phyloP scores from a whole-genome alignment of 2,888 invertebrate species.

The Lasioglossum leucozonium region DNA sequence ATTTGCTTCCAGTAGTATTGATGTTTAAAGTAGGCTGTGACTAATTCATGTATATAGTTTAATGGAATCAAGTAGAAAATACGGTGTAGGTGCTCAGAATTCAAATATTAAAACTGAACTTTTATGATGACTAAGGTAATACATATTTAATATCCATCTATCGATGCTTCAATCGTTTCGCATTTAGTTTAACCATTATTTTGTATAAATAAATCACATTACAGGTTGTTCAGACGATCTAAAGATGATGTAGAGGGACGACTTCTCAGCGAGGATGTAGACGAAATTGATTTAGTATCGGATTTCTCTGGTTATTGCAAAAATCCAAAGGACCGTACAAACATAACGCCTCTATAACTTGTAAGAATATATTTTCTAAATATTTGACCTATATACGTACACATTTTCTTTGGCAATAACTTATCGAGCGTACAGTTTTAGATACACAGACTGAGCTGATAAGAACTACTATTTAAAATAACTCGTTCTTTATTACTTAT shows the following conservation, averaged over 20 bases:
- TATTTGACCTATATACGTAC: conserved; percentile 3
- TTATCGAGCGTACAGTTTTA: background rate
- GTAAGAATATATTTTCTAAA: conserved; percentile 11
- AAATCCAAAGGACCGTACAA: conserved; percentile 68
- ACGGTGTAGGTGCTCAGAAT: background rate
- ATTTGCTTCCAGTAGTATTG: conserved; percentile 32
- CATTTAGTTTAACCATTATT: conserved; percentile 12
- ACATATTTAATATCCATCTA: background rate
- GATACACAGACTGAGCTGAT: background rate
- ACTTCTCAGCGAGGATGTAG: conserved; percentile 82
- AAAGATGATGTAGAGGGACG: conserved; percentile 84
- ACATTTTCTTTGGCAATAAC: background rate
- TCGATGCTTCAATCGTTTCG: conserved; percentile 5
- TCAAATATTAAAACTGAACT: background rate
- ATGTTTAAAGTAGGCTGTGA: conserved; percentile 26
- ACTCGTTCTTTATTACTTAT: background rate
- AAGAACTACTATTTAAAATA: background rate
- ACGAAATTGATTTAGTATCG: conserved; percentile 81
- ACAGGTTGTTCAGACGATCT: conserved; percentile 84
- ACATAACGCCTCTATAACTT: conserved; percentile 71
- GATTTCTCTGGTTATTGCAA: conserved; percentile 77
- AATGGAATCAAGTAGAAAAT: background rate
- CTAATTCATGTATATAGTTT: conserved; percentile 27
- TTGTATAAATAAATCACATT: conserved; percentile 56
- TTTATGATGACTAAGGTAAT: conserved; percentile 40